Base-by-base conservation (phyloP, 2,797 vertebrate genomes). In the Lepilemur septentrionalis region DNA sequence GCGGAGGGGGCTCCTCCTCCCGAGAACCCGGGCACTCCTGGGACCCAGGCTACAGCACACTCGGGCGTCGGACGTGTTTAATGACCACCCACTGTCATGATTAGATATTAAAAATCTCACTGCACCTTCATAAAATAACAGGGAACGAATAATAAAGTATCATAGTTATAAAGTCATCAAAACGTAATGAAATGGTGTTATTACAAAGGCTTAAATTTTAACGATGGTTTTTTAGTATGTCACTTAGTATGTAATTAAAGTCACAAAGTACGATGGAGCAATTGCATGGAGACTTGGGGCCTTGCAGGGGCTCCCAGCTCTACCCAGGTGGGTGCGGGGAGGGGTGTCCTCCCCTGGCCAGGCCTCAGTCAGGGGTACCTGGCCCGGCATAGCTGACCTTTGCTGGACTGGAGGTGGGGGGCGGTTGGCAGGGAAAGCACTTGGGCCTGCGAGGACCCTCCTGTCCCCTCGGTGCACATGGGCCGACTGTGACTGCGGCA, bases 121-220 rank as follows among this genome's bases (percentile, higher is more conserved):
- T 14, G 1, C 35, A 72, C 95, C 95, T 80, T 97, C 46, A 87
- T 97, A 97, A 98, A 98, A 98, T 98, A 97, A 97, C 98, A 98
- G 61, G 67, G 96, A 98, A 97, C 93, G 95, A 98, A 98, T 97
- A 98, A 98, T 98, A 98, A 98, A 98, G 96, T 93, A 97, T 73
- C 96, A 52, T 97, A 96, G 97, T 98, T 99, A 98, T 73, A 94
- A 98, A 98, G 97, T 97, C 97, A 98, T 98, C 98, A 98, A 98
- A 98, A 97, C 76, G 97, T 97, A 98, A 98, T 98, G 98, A 98
- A 98, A 96, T 28, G 81, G 89, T 97, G 76, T 96, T 97, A 97
- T 98, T 98, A 97, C 93, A 92, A 95, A 98, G 97, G 98, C 97
- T 98, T 98, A 98, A 98, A 98, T 97, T 96, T 96, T 97, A 98